Base-by-base conservation (phyloP, 2,888 invertebrate species). In the Phengaris arion region DNA sequence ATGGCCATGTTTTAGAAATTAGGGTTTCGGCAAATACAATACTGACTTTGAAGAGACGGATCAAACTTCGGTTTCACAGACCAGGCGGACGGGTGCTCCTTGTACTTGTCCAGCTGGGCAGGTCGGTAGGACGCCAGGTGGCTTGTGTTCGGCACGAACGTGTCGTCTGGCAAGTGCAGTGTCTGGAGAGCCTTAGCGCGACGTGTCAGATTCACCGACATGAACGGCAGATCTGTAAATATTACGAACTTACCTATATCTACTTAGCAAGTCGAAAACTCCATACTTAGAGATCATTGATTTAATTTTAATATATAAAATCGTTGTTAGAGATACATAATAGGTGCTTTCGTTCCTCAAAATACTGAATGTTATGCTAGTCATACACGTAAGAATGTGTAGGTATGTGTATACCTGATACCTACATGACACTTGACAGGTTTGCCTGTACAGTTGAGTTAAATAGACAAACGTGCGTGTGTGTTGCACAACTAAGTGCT, bases 151-250 rank as follows among this genome's bases (percentile, higher is more conserved):
- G 93, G 93, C 46, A 93, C 92, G 69, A 83, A 75, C 0, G 91
- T 78, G 79, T 93, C 92, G 54, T 93, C 92, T 0, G 93, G 92
- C 0, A 93, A 84, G 0, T 89, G 86, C 5, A 93, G 82, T 2
- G 92, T 92, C 76, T 92, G 93, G 12, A 92, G 84, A 0, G 93
- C 93, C 2, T 88, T 87, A 0, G 93, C 93, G 0, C 93, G 87
- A 0, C 92, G 86, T 0, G 89, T 81, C 76, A 93, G 78, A 80
- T 93, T 93, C 51, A 91, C 92, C 0, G 92, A 92, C 92, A 93
- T 92, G 81, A 93, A 93, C 0, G 93, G 93, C 0, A 92, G 84
- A 64, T 93, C 93, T 93, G 83, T 1, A 80, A 78, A 52, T 52
- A 10, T 6, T 10, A 9, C 2, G 3, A 7, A 9, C 9, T 46